Percentiles rank a stretch among this genome's conserved stretches.
Conservation (phyloP, 2,888 invertebrate species). For the Lamellibrachia satsuma region DNA sequence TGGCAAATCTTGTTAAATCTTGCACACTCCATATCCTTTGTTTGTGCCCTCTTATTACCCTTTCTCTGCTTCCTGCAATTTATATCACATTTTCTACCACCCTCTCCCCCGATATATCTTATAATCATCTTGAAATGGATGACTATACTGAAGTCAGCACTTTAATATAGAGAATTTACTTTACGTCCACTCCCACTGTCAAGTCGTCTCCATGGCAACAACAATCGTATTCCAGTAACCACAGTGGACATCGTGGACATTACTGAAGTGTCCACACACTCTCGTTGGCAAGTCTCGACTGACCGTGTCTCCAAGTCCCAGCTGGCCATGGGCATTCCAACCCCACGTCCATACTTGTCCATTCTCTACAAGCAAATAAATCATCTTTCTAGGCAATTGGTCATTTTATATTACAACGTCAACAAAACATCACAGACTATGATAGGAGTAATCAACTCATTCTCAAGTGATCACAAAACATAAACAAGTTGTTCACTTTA, state of each 20-base stretch:
- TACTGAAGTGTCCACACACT: neutral
- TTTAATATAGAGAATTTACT: too few species aligned
- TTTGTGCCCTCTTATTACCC: too few species aligned
- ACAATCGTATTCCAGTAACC: neutral
- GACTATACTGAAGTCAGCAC: too few species aligned
- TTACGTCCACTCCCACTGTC: neutral
- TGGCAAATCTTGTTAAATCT: too few species aligned
- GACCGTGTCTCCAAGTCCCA: constrained; percentile 67
- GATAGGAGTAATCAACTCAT: neutral
- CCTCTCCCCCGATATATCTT: too few species aligned
- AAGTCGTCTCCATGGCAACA: neutral
- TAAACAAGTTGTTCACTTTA: too few species aligned
- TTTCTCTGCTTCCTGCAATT: too few species aligned
- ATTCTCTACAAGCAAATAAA: constrained; percentile 68
- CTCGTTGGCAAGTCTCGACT: neutral
- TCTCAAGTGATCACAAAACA: too few species aligned
- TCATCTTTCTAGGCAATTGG: too few species aligned
- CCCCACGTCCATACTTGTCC: constrained; percentile 79
- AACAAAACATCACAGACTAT: neutral
- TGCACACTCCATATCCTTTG: too few species aligned
- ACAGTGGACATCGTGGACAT: constrained; percentile 3
- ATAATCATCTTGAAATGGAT: too few species aligned
- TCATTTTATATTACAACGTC: neutral
- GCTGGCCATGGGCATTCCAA: constrained; percentile 84
- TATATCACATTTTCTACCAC: too few species aligned